Base-by-base conservation (phyloP, 2,888 invertebrate genomes). In the Nephrotoma appendiculata region DNA sequence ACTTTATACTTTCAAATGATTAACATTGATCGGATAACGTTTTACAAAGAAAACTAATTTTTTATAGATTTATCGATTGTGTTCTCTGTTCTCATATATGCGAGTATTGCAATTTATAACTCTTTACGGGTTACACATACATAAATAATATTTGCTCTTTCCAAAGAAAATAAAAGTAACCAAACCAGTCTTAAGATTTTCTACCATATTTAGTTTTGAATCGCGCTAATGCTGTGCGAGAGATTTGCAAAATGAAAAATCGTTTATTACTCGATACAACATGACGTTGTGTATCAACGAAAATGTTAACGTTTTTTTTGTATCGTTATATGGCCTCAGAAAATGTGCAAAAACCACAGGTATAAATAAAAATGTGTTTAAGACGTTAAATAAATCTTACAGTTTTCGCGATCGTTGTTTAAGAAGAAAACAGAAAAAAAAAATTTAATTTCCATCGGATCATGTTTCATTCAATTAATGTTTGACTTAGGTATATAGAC, bases 161-260 rank as follows among this genome's bases (percentile, higher is more conserved):
- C 42, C n/a, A 84, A 84, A 84, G 84, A 84, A 84, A 84, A 84
- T 84, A 84, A 84, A 84, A 84, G 84, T 84, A 84, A 84, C 84
- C 84, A 84, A 84, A 84, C 84, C 42, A 84, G 84, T 84, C 43
- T 41, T 84, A 41, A 84, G 41, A 11, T 71, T 12, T 48, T 31
- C 9, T 31, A 71, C 71, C 71, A 71, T 71, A 71, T 71, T 71
- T 2, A 71, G 71, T 71, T 71, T 31, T 71, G n/a, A 19, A 52
- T 52, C 52, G 52, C 52, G 15, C 19, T 6, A 52, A 52, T 15
- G 12, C 12, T 52, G 15, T 15, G 7, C 15, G 52, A 52, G 15
- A 52, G 52, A 52, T 52, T 52, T 52, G 52, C 52, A 52, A 52
- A 31, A 52, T 15, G 15, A 52, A 52, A 52, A 5, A 48, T 31